Percentiles rank a stretch among this genome's conserved stretches.
Conservation (phyloP, 1,140 invertebrate species). For the Drepana arcuata region DNA sequence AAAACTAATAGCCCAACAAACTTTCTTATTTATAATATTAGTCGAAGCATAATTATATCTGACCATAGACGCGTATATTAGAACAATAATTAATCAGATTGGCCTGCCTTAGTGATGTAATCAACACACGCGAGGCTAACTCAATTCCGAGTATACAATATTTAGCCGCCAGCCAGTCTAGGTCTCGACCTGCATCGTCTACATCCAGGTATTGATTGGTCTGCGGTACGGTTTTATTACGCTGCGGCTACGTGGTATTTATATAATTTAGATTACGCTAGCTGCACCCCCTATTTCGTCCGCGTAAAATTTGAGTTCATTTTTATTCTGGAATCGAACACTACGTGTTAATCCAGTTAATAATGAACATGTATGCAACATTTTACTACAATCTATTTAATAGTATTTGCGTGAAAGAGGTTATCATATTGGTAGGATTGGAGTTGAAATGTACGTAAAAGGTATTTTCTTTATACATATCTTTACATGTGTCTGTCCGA, state of each 20-base stretch:
- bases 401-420: no score
- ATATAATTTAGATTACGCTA: background rate
- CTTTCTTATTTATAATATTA: no score
- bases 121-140: background rate
- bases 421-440: no score
- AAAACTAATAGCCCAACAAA: no score
- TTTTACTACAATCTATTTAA: no score
- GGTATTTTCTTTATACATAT: no score
- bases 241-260: slow-evolving; percentile 7
- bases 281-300: background rate
- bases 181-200: slow-evolving; percentile 19
- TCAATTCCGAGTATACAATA: slow-evolving; percentile 9
- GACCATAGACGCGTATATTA: background rate
- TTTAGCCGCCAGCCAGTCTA: slow-evolving; percentile 15
- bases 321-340: background rate
- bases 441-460: no score
- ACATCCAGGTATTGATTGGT: slow-evolving; percentile 24
- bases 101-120: background rate
- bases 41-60: background rate
- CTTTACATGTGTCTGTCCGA: no score
- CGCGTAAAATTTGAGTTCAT: background rate
- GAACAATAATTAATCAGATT: background rate
- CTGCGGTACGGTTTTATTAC: slow-evolving; percentile 19
- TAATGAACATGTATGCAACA: background rate
- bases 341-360: background rate